A percentile compares a stretch with the other conserved stretches of the same genome.
These are phyloP conservation scores for Bellardia bayeri DNA, from an alignment of 2,888 invertebrate species.

Conservation along the genomic window DNA sequence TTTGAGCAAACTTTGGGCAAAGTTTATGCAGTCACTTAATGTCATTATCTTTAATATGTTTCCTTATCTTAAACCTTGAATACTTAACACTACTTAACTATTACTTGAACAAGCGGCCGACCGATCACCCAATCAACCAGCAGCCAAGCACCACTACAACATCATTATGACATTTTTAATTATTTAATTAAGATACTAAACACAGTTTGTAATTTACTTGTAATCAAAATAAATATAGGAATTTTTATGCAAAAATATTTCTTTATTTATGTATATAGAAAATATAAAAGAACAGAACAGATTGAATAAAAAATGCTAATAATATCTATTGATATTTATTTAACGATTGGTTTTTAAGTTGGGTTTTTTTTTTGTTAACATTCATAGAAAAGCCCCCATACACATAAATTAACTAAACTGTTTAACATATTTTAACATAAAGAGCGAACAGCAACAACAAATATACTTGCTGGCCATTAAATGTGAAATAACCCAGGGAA, in stretches of 20 bases:
- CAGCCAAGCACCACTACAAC: background rate
- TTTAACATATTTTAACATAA: constrained; percentile 71
- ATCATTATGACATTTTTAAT: constrained; percentile 34
- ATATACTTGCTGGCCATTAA: constrained; percentile 27
- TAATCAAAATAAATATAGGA: constrained; percentile 32
- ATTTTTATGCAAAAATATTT: constrained; percentile 17
- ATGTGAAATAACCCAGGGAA: constrained; percentile 23
- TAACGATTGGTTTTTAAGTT: constrained; percentile 28
- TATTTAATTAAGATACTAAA: constrained; percentile 1
- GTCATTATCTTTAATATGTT: background rate
- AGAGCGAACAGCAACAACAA: constrained; percentile 16
- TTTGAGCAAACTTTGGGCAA: no score
- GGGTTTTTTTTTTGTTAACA: constrained; percentile 41
- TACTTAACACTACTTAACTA: constrained; percentile 21
- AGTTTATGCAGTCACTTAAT: no score
- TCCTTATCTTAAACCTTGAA: constrained; percentile 29
- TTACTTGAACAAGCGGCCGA: background rate
- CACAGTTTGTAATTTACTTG: constrained; percentile 32
- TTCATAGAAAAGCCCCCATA: constrained; percentile 66
- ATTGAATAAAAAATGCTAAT: background rate
- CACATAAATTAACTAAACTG: constrained; percentile 70
- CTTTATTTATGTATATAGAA: background rate
- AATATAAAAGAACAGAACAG: background rate
- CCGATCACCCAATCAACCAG: background rate
- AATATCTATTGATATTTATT: constrained; percentile 48